Evolutionary conservation across 2,113 vertebrate species (phyloP).

Genomic region (Cervus canadensis): DNA sequence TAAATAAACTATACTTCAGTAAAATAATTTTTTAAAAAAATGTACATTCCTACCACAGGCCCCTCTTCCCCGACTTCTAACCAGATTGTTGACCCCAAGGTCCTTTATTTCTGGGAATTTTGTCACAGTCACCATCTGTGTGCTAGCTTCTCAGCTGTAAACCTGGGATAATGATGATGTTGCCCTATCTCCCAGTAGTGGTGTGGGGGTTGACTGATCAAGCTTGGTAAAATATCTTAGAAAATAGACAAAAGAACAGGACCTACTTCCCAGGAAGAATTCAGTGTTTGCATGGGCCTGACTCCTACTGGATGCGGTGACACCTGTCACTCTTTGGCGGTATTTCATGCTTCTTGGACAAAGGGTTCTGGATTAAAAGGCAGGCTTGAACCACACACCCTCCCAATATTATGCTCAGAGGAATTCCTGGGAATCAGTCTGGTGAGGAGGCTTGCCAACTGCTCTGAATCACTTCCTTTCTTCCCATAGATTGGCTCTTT

Average conservation of each 20-base stretch:
- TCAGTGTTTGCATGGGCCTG: background rate
- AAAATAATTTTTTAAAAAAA: background rate
- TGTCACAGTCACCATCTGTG: background rate
- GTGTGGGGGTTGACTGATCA: background rate
- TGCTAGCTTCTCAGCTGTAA: background rate
- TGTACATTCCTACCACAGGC: background rate
- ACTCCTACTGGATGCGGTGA: too few relatives aligned
- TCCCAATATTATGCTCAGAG: background rate
- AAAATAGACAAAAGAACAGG: background rate
- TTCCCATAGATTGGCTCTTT: background rate
- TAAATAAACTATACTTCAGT: background rate
- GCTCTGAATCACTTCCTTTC: constrained; percentile 37
- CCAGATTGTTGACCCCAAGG: background rate
- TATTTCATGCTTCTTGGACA: constrained; percentile 23
- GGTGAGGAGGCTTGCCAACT: background rate
- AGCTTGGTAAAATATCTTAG: background rate
- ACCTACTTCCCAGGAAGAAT: background rate
- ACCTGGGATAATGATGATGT: background rate
- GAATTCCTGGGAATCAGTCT: constrained; percentile 15
- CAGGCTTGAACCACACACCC: background rate
- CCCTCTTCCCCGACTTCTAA: background rate
- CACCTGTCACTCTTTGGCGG: background rate
- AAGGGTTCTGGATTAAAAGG: constrained; percentile 45
- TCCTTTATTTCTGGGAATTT: background rate
- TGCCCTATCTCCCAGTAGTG: background rate